Evolutionary conservation across 2,797 vertebrate species (phyloP).

Genomic region (Trachurus trachurus): DNA sequence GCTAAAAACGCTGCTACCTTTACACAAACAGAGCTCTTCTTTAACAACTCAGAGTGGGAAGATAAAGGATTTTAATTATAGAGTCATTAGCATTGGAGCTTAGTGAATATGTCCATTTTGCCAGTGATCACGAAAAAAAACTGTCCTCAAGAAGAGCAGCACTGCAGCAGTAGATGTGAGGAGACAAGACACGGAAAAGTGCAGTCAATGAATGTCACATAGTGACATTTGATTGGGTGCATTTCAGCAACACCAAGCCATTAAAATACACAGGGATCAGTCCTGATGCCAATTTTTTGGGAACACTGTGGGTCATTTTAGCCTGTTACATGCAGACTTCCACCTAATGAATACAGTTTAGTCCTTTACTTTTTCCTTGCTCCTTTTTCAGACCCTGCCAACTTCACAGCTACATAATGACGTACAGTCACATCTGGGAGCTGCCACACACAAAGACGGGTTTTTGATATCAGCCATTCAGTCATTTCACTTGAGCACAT

Average conservation of each 20-base stretch:
- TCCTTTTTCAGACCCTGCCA: neutral
- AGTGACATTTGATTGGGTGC: neutral
- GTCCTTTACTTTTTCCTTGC: constrained; percentile 9
- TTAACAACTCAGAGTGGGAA: neutral
- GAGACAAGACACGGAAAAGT: neutral
- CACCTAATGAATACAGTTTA: neutral
- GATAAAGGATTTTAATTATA: neutral
- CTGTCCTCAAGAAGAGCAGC: neutral
- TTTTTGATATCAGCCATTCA: constrained; percentile 24
- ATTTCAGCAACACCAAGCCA: neutral
- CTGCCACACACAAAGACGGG: constrained; percentile 22
- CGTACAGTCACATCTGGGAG: constrained; percentile 22
- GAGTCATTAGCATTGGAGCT: neutral
- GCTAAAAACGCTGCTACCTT: neutral
- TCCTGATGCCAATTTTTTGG: neutral
- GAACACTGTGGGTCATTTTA: neutral
- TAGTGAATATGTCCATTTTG: neutral
- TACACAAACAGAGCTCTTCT: neutral
- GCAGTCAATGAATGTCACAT: neutral
- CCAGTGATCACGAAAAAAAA: neutral
- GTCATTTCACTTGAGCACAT: constrained; percentile 45
- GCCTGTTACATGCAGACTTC: neutral
- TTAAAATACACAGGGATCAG: neutral
- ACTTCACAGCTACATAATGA: constrained; percentile 4
- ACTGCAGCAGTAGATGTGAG: neutral